These are phyloP conservation scores for Agrochola macilenta DNA, from an alignment of 2,888 invertebrate species.

Conservation along the genomic window DNA sequence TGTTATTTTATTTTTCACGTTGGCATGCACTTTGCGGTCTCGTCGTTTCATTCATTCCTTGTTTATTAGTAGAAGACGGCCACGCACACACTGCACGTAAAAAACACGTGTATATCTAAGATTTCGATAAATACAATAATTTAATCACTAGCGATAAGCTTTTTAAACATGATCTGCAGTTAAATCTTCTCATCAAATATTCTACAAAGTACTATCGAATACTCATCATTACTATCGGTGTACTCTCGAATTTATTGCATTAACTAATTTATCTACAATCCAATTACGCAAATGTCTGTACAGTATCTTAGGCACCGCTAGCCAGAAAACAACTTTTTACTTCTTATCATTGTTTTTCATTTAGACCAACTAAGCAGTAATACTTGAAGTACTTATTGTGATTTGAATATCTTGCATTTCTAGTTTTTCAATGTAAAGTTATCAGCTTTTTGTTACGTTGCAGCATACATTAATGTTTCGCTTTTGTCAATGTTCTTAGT, in stretches of 20 bases:
- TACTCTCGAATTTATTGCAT: constrained; percentile 37
- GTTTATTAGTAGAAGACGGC: constrained; percentile 74
- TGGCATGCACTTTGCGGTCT: constrained; percentile 83
- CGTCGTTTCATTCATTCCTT: constrained; percentile 77
- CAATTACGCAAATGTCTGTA: constrained; percentile 22
- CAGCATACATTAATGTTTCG: constrained; percentile 26
- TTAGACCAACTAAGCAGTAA: constrained; percentile 3
- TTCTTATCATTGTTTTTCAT: constrained; percentile 38
- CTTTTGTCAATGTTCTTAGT: constrained; percentile 29
- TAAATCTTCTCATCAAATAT: constrained; percentile 21
- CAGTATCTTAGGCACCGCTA: constrained; percentile 37
- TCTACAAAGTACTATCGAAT: constrained; percentile 25
- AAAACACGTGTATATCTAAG: constrained; percentile 72
- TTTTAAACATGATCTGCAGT: constrained; percentile 14
- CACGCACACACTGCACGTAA: constrained; percentile 84
- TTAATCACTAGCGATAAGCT: constrained; percentile 19
- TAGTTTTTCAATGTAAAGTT: background rate
- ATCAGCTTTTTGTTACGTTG: constrained; percentile 41
- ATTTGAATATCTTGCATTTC: constrained; percentile 16
- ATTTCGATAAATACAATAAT: constrained; percentile 41
- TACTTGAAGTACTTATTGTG: background rate
- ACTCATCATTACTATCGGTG: constrained; percentile 32
- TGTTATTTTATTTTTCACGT: constrained; percentile 81
- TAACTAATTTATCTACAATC: constrained; percentile 32
- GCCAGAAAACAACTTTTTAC: constrained; percentile 25